phyloP scores from a whole-genome alignment of 1,140 invertebrate genomes.

The Medauroidea extradentata region DNA sequence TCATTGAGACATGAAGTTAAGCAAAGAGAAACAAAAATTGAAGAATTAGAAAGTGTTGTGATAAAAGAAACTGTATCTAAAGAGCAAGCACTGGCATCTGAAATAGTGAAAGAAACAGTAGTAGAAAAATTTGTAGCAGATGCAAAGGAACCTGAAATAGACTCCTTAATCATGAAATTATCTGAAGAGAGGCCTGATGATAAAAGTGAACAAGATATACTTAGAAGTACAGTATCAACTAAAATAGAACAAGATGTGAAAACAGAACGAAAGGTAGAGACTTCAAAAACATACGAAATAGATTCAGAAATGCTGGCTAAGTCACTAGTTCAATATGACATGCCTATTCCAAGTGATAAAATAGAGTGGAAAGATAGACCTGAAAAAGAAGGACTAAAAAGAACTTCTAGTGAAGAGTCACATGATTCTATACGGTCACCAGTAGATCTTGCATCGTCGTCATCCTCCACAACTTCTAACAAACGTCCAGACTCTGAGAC shows the following conservation, averaged over 20 bases:
- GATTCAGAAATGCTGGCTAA: conserved; percentile 10
- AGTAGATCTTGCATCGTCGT: not conserved
- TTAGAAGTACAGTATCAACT: conserved; percentile 17
- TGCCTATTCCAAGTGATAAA: conserved; percentile 7
- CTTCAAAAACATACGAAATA: conserved; percentile 11
- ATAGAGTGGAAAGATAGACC: conserved; percentile 6
- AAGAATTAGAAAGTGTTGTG: not conserved
- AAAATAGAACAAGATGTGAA: conserved; percentile 17
- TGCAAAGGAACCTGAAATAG: conserved; percentile 25
- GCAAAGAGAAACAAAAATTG: conserved; percentile 11
- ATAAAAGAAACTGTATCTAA: conserved; percentile 10
- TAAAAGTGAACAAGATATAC: conserved; percentile 11
- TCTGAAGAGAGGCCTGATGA: conserved; percentile 13
- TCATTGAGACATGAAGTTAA: not conserved
- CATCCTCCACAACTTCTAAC: conserved; percentile 34
- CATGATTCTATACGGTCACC: conserved; percentile 14
- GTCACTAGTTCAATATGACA: not conserved
- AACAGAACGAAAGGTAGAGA: conserved; percentile 7
- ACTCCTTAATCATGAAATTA: too few species aligned
- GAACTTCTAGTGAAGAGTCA: conserved; percentile 39
- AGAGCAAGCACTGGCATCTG: conserved; percentile 2
- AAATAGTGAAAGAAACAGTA: conserved; percentile 24
- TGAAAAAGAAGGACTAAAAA: conserved; percentile 23
- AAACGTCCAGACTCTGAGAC: conserved; percentile 29
- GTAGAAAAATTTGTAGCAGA: conserved; percentile 22